Evolutionary conservation across 2,888 invertebrate genomes (phyloP).

Genomic region (Eudemis profundana): DNA sequence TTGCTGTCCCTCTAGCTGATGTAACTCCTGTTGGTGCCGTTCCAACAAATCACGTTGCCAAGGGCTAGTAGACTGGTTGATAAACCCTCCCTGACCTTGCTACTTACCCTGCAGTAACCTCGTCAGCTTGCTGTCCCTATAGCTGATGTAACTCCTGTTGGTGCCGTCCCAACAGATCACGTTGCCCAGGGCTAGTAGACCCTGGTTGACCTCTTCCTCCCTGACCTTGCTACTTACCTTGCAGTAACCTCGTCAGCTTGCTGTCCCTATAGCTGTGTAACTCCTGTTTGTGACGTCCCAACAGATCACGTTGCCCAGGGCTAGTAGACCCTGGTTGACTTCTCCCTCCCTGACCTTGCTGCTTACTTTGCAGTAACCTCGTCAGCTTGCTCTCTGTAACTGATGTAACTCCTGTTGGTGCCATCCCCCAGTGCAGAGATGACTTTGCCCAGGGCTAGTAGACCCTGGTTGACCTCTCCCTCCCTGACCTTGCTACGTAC

Average conservation of each 20-base stretch:
- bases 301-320: constrained; percentile 97
- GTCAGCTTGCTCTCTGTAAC: constrained; percentile 97
- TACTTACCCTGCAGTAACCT: constrained; percentile 91
- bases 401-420: constrained; percentile 88
- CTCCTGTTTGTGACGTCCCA: constrained; percentile 87
- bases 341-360: constrained; percentile 23
- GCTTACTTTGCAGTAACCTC: constrained; percentile 91
- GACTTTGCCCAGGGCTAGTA: constrained; percentile 96
- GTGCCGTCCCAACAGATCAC: constrained; percentile 94
- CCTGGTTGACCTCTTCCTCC: constrained; percentile 97
- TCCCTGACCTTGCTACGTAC: constrained; percentile 74
- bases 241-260: constrained; percentile 94
- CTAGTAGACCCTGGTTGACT: constrained; percentile 96
- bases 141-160: constrained; percentile 90
- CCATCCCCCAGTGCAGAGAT: constrained; percentile 94
- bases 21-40: no score
- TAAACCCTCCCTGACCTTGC: no score
- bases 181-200: constrained; percentile 95
- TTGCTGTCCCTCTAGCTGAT: no score
- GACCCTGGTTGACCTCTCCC: constrained; percentile 95
- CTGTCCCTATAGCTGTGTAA: constrained; percentile 95
- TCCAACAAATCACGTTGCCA: no score
- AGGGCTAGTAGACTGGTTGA: no score
- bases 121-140: constrained; percentile 96
- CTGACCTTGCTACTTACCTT: constrained; percentile 91